These are phyloP conservation scores for Harpia harpyja DNA, from an alignment of 2,797 vertebrate genomes.

Conservation along the genomic window DNA sequence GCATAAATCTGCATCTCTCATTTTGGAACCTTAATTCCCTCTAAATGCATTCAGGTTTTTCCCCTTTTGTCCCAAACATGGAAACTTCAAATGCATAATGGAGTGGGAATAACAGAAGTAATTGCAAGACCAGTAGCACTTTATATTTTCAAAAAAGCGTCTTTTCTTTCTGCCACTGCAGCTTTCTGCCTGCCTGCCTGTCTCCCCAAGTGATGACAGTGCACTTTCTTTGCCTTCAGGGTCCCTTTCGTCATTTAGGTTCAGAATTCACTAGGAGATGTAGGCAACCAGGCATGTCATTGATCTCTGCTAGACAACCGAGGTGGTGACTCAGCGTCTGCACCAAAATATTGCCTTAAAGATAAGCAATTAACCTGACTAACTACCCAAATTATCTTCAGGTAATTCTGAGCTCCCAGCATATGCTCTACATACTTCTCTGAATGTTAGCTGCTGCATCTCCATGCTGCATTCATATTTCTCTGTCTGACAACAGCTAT, in stretches of 20 bases:
- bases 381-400: conserved; percentile 9
- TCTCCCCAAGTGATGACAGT: background rate
- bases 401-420: background rate
- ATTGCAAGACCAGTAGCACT: background rate
- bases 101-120: background rate
- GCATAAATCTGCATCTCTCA: background rate
- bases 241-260: conserved; percentile 11
- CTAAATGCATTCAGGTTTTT: background rate
- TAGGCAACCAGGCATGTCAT: background rate
- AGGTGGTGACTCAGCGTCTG: conserved; percentile 56
- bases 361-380: background rate
- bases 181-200: background rate
- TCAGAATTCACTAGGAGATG: background rate
- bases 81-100: background rate
- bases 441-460: background rate
- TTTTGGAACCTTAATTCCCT: background rate
- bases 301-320: background rate
- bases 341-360: background rate
- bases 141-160: background rate
- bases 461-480: conserved; percentile 5
- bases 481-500: conserved; percentile 11
- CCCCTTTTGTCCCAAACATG: background rate
- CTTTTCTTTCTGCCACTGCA: background rate
- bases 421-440: background rate
- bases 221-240: background rate